Evolutionary conservation across 2,797 vertebrate genomes (phyloP).

Genomic region (Myripristis murdjan): DNA sequence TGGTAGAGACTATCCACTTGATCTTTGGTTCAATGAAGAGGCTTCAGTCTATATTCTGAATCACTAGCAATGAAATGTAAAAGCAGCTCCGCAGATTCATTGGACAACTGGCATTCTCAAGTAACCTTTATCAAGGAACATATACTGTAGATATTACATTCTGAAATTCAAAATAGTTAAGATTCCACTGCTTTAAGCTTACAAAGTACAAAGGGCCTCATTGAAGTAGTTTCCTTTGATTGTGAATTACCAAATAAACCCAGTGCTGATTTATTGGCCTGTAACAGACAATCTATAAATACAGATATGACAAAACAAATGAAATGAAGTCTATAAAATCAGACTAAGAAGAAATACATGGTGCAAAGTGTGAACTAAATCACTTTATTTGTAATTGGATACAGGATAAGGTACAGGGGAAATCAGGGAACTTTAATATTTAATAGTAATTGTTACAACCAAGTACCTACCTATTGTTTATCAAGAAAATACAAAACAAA

Average conservation of each 20-base stretch:
- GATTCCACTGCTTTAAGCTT: constrained; percentile 1
- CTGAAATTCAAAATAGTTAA: not conserved
- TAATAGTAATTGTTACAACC: constrained; percentile 45
- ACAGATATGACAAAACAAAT: constrained; percentile 31
- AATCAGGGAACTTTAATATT: constrained; percentile 48
- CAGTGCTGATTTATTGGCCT: constrained; percentile 1
- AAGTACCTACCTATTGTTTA: constrained; percentile 66
- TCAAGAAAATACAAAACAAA: constrained; percentile 49
- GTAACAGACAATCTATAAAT: not conserved
- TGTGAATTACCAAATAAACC: constrained; percentile 3
- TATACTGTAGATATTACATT: not conserved
- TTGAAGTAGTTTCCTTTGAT: not conserved
- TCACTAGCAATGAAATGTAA: not conserved
- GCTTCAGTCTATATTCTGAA: not conserved
- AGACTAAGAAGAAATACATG: constrained; percentile 73
- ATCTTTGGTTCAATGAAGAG: not conserved
- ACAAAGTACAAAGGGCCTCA: not conserved
- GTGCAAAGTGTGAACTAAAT: constrained; percentile 75
- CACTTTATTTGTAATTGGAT: constrained; percentile 71
- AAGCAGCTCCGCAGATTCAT: not conserved
- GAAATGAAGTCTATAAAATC: constrained; percentile 43
- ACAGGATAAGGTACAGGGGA: constrained; percentile 69
- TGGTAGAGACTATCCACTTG: constrained; percentile 26
- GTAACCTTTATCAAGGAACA: not conserved
- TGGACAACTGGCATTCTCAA: not conserved